These are phyloP conservation scores for Stenchaetothrips biformis DNA, from an alignment of 2,888 invertebrate genomes.

Conservation along the genomic window DNA sequence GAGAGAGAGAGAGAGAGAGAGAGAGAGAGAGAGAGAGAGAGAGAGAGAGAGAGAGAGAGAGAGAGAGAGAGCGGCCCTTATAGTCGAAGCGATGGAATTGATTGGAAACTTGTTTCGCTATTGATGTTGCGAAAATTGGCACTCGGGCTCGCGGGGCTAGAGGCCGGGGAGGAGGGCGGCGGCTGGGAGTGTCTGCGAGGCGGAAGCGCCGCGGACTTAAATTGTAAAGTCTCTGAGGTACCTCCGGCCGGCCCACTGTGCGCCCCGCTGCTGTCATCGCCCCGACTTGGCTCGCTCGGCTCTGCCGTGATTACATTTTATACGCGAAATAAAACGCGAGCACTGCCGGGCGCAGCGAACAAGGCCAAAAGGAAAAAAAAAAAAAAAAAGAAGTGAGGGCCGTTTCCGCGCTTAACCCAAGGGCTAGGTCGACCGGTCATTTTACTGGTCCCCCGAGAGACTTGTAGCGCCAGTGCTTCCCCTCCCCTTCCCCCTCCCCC, in stretches of 20 bases:
- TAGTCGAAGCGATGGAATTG: too few relatives aligned
- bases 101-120: too few relatives aligned
- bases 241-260: neutral
- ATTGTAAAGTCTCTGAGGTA: too few relatives aligned
- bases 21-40: too few relatives aligned
- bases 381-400: neutral
- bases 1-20: too few relatives aligned
- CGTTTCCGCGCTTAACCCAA: constrained; percentile 12
- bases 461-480: constrained; percentile 8
- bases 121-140: too few relatives aligned
- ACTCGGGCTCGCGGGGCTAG: too few relatives aligned
- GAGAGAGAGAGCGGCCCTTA: too few relatives aligned
- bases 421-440: constrained; percentile 16
- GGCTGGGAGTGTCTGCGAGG: too few relatives aligned
- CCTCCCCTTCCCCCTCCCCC: neutral
- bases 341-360: neutral
- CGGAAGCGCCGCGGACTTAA: too few relatives aligned
- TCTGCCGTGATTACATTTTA: constrained; percentile 17
- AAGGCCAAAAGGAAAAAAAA: neutral
- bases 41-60: too few relatives aligned
- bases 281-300: neutral
- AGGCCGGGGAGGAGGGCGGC: too few relatives aligned
- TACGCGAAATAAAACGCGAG: constrained; percentile 15
- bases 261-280: neutral
- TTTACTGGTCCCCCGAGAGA: constrained; percentile 16